Evolutionary conservation across 2,888 invertebrate species (phyloP).

Genomic region (Nephrotoma guestfalica): DNA sequence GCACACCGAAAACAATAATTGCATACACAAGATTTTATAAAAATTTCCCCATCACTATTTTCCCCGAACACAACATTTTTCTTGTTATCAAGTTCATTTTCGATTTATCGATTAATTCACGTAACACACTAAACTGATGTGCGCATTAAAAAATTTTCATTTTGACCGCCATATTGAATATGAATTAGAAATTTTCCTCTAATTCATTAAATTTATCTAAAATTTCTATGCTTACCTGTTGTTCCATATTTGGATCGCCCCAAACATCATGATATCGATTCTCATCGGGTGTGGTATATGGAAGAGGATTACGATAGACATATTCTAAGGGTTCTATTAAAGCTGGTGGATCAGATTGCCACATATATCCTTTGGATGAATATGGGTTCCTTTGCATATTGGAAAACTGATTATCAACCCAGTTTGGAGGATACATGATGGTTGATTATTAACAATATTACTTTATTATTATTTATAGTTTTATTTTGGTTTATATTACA

Average conservation of each 20-base stretch:
- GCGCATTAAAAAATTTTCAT: neutral
- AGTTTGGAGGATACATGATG: neutral
- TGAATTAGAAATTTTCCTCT: neutral
- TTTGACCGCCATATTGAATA: neutral
- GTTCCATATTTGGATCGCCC: neutral
- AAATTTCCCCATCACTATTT: neutral
- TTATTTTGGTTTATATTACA: neutral
- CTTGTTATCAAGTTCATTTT: neutral
- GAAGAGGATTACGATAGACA: neutral
- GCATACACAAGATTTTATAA: too few relatives aligned
- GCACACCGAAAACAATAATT: too few relatives aligned
- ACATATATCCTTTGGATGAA: neutral
- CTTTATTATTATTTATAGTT: neutral
- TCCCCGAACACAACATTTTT: neutral
- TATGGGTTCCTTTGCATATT: neutral
- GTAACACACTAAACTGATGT: neutral
- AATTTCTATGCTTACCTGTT: neutral
- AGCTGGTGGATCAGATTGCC: neutral
- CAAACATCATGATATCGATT: neutral
- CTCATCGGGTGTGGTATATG: neutral
- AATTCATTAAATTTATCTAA: neutral
- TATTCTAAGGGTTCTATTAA: neutral
- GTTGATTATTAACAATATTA: neutral
- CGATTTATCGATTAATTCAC: neutral
- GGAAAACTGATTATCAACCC: neutral